phyloP scores from a whole-genome alignment of 2,113 vertebrate genomes.

The Naja naja region DNA sequence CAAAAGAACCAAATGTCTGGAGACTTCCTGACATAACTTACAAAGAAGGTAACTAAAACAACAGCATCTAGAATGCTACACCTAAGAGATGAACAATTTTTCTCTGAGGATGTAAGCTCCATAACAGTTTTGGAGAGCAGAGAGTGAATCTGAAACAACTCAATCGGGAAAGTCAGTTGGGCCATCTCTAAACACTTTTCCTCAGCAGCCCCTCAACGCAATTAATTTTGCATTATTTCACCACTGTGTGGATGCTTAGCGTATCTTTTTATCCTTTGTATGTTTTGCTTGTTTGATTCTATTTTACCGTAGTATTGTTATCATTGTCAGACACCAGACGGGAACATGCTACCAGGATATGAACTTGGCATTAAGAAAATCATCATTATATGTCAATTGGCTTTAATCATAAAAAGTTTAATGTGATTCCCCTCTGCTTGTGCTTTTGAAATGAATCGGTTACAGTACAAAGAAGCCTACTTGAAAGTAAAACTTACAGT shows the following conservation, averaged over 20 bases:
- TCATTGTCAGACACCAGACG: not conserved
- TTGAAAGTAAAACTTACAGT: not conserved
- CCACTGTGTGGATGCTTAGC: not conserved
- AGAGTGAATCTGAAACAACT: not conserved
- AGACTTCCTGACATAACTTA: not conserved
- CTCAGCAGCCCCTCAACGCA: not conserved
- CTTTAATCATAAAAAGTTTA: not conserved
- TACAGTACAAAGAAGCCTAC: not conserved
- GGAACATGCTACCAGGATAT: not conserved
- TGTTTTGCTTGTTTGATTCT: not conserved
- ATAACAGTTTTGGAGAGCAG: too few species aligned
- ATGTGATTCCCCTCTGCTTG: not conserved
- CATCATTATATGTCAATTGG: not conserved
- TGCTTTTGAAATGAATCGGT: not conserved
- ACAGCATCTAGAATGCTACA: not conserved
- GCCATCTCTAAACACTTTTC: not conserved
- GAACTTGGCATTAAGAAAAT: not conserved
- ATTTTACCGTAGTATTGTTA: not conserved
- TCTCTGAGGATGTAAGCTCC: not conserved
- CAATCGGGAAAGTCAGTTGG: not conserved
- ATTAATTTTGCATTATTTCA: not conserved
- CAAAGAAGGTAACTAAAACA: not conserved
- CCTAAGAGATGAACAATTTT: not conserved
- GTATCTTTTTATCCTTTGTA: not conserved
- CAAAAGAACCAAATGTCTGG: not conserved